A percentile compares a stretch with the other conserved stretches of the same genome.
Evolutionary conservation across 2,888 invertebrate species (phyloP).

Genomic region (Tenthredo notha): DNA sequence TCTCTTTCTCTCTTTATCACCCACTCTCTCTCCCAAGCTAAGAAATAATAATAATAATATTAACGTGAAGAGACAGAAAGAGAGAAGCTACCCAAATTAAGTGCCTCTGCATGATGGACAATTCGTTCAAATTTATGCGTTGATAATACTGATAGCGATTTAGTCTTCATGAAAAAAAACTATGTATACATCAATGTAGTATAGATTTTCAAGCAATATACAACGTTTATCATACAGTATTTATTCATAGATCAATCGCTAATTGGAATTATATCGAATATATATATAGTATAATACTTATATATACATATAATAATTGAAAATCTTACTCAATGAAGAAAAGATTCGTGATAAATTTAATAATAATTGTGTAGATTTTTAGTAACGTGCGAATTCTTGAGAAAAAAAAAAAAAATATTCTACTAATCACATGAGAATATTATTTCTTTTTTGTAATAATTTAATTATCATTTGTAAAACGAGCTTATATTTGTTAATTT

Average conservation of each 20-base stretch:
- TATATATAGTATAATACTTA: neutral
- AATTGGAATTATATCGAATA: constrained; percentile 36
- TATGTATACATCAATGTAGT: constrained; percentile 19
- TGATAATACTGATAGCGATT: constrained; percentile 67
- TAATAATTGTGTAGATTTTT: constrained; percentile 38
- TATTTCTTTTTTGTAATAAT: neutral
- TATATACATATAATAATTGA: constrained; percentile 14
- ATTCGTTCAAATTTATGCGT: constrained; percentile 62
- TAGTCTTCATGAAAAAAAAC: neutral
- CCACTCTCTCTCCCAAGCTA: neutral
- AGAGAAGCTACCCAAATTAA: constrained; percentile 66
- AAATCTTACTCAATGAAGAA: neutral
- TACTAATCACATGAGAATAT: neutral
- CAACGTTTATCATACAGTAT: constrained; percentile 30
- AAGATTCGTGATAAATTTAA: constrained; percentile 39
- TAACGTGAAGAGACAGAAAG: neutral
- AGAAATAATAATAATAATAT: constrained; percentile 16
- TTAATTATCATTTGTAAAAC: neutral
- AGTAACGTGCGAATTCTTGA: constrained; percentile 24
- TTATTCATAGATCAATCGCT: constrained; percentile 36
- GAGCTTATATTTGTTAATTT: neutral
- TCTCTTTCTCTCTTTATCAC: neutral
- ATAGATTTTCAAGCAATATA: constrained; percentile 50
- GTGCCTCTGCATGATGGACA: constrained; percentile 73
- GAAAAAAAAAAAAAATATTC: neutral